Percentiles rank a stretch among this genome's conserved stretches.
These are phyloP conservation scores for Passer domesticus DNA, from an alignment of 2,113 vertebrate species.

Conservation along the genomic window DNA sequence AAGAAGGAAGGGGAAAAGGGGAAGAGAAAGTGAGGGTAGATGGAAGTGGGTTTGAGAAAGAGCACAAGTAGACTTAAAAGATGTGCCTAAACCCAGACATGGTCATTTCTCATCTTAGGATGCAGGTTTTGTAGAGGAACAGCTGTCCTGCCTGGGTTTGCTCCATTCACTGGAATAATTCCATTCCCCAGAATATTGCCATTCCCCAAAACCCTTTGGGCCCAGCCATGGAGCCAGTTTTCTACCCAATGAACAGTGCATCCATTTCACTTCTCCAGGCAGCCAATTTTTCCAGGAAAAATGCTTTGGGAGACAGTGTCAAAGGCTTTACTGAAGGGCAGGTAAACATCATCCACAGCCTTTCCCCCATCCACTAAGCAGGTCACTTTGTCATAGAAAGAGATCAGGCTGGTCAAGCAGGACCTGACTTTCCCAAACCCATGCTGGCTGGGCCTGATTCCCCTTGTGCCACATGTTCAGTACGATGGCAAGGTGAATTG, in stretches of 20 bases:
- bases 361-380: not conserved
- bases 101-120: not conserved
- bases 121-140: not conserved
- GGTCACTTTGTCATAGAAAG: not conserved
- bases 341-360: not conserved
- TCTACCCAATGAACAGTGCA: not conserved
- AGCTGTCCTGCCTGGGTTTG: not conserved
- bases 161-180: not conserved
- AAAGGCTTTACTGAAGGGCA: not conserved
- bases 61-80: not conserved
- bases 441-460: not conserved
- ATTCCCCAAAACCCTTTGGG: not conserved
- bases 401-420: not conserved
- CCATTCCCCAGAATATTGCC: not conserved
- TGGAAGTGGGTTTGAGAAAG: not conserved
- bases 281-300: not conserved
- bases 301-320: not conserved
- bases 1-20: not conserved
- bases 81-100: not conserved
- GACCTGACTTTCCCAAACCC: not conserved
- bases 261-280: not conserved
- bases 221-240: not conserved
- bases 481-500: not conserved
- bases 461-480: not conserved
- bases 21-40: not conserved